A percentile compares a stretch with the other conserved stretches of the same genome.
Evolutionary conservation across 2,888 invertebrate species (phyloP).

Genomic region (Dicyrtomina minuta): DNA sequence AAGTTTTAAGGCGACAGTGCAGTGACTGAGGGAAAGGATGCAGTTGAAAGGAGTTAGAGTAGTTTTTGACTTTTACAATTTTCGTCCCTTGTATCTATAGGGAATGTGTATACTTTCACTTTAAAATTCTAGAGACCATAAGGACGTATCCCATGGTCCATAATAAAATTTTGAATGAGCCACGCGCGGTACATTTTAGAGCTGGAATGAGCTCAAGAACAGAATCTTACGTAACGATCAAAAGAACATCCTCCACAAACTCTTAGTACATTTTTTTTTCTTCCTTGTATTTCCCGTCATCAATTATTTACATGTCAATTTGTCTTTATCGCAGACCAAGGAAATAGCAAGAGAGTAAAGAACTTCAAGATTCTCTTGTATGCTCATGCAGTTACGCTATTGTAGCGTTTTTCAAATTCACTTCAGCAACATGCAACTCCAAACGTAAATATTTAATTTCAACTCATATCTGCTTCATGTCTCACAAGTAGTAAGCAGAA

Average conservation of each 20-base stretch:
- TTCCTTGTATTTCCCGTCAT: conserved; percentile 25
- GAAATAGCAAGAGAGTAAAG: conserved; percentile 28
- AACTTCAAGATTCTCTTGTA: conserved; percentile 22
- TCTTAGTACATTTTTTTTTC: conserved; percentile 4
- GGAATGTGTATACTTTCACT: conserved; percentile 24
- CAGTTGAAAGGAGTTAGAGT: too few species aligned
- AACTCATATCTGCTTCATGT: background rate
- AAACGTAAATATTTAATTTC: too few species aligned
- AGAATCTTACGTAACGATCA: conserved; percentile 26
- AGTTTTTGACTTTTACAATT: conserved; percentile 29
- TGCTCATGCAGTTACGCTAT: conserved; percentile 3
- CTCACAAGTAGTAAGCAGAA: background rate
- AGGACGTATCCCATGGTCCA: too few species aligned
- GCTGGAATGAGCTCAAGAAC: background rate
- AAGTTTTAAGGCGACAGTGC: too few species aligned
- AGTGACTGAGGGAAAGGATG: too few species aligned
- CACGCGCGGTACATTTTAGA: conserved; percentile 8
- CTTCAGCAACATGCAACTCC: background rate
- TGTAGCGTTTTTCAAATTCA: too few species aligned
- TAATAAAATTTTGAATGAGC: too few species aligned
- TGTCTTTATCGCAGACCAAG: conserved; percentile 35
- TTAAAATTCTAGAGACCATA: too few species aligned
- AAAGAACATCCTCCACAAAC: conserved; percentile 27
- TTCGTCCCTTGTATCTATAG: conserved; percentile 14
- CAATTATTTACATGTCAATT: conserved; percentile 37